Evolutionary conservation across 2,113 vertebrate species (phyloP), one percentile per base, ranked within the genome.

Genomic region (Eulemur rufifrons): DNA sequence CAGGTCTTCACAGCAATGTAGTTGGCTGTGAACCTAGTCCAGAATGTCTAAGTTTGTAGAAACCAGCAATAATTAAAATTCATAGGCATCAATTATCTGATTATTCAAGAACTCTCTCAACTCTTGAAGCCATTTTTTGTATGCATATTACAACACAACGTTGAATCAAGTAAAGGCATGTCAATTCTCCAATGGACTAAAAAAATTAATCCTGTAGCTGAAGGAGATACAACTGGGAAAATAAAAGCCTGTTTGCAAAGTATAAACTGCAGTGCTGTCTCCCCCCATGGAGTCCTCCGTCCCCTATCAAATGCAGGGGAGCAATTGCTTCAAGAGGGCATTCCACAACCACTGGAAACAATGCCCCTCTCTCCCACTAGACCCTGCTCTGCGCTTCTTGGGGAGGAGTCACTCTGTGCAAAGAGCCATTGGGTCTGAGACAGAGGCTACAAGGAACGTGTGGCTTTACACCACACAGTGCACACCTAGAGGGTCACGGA

Each of bases 91-190:
- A 96, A 89, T 94, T 96, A 97, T 74, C 86, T 96, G 78, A 96
- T 93, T 86, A 96, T 93, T 94, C 69, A 84, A 96, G 89, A 95
- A 95, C 54, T 90, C 94, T 68, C 88, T 94, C 77, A 96, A 94
- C 95, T 91, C 93, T 52, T 95, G 39, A 86, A 96, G 86, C 45
- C 59, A 86, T 78, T 78, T 84, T 94, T 64, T 82, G 8, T 68
- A 71, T 74, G 82, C 56, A 74, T 66, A 94, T 97, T 96, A 83
- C 77, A 82, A 96, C 91, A 95, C 29, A 89, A 83, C 54, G 54
- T 20, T 34, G 29, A 96, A n/a, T 96, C 93, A 96, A 96, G 92
- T 93, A 96, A 97, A 96, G 74, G 74, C 95, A 97, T 68, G 95
- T 86, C 71, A 71, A 56, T 39, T 88, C 86, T 95, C 91, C 47